phyloP scores from a whole-genome alignment of 2,113 vertebrate genomes.

The Alaudala cheleensis region DNA sequence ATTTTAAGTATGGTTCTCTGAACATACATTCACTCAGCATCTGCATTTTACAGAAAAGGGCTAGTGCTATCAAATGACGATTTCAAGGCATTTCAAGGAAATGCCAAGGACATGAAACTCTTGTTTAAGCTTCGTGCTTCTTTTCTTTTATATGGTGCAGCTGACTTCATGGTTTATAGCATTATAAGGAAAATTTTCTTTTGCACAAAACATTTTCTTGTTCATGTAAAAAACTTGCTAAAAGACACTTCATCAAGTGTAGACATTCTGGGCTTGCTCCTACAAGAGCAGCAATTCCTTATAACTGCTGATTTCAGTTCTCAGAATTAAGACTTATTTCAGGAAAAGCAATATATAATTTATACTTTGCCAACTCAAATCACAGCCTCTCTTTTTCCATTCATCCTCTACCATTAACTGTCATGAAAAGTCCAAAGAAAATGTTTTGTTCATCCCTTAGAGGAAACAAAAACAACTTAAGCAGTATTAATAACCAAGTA shows the following conservation, averaged over 20 bases:
- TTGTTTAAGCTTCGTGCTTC: background rate
- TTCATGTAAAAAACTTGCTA: background rate
- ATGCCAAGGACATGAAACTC: background rate
- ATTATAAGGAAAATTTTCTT: background rate
- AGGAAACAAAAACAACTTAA: constrained; percentile 2
- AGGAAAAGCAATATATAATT: background rate
- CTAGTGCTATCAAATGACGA: background rate
- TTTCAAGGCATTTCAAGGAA: constrained; percentile 29
- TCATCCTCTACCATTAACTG: background rate
- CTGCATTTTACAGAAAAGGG: background rate
- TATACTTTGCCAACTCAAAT: background rate
- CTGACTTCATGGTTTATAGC: background rate
- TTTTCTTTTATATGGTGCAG: background rate
- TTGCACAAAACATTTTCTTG: background rate
- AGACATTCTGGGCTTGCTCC: background rate
- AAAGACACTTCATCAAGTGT: background rate
- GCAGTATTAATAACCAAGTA: background rate
- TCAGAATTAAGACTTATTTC: background rate
- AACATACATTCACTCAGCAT: background rate
- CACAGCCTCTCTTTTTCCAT: background rate
- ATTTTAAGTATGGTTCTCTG: background rate
- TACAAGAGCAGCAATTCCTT: background rate
- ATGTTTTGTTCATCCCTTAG: background rate
- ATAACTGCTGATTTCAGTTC: background rate
- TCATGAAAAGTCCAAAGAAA: background rate